Conservation (phyloP, 2,113 vertebrate genomes). For the Passer domesticus region DNA sequence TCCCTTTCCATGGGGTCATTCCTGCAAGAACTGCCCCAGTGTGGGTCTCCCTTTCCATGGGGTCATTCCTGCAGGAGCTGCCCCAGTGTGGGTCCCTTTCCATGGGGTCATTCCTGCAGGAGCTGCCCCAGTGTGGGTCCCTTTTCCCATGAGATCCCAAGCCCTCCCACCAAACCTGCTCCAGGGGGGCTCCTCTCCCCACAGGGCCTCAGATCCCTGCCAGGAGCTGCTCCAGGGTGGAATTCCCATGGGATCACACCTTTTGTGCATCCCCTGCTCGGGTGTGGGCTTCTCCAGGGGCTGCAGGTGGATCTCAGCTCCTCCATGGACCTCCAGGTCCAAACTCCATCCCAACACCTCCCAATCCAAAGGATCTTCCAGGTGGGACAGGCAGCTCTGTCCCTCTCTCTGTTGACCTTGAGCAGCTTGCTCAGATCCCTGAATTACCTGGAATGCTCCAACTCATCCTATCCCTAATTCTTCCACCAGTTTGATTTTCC, state of each 20-base stretch:
- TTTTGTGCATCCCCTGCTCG: neutral
- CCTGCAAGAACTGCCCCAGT: neutral
- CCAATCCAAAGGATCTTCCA: neutral
- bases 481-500: rapidly evolving
- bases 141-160: neutral
- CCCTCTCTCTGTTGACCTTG: neutral
- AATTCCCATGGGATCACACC: neutral
- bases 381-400: neutral
- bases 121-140: no score
- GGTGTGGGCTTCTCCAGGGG: no score
- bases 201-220: neutral
- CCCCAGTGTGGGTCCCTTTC: no score
- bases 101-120: neutral
- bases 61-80: no score
- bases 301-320: neutral
- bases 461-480: neutral
- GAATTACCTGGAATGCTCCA: neutral
- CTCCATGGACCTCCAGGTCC: neutral
- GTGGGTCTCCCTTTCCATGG: neutral
- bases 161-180: no score
- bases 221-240: neutral
- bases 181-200: neutral
- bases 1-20: neutral
- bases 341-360: neutral
- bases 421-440: neutral